These are phyloP conservation scores for Arctopsyche grandis DNA, from an alignment of 1,140 invertebrate genomes.

Conservation along the genomic window DNA sequence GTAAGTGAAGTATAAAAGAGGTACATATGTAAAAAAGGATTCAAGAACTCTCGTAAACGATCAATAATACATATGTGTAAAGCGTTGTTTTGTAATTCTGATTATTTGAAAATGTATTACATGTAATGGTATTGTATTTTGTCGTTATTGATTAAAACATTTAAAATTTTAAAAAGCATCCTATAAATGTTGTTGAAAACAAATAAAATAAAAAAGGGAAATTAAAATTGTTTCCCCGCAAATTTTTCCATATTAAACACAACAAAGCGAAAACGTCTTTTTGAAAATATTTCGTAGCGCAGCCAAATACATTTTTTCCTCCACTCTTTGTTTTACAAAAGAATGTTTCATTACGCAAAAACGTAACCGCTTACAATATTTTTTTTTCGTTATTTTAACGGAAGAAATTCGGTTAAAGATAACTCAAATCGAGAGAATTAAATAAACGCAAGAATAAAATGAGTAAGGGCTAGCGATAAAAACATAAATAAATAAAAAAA, in stretches of 20 bases:
- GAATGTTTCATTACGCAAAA: constrained; percentile 27
- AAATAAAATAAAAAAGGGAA: neutral
- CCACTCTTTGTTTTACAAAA: constrained; percentile 9
- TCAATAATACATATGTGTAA: no score
- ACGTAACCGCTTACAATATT: constrained; percentile 17
- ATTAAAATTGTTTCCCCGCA: neutral
- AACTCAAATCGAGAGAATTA: constrained; percentile 5
- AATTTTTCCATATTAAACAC: constrained; percentile 19
- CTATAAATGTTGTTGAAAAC: neutral
- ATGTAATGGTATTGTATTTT: no score
- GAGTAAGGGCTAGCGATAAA: neutral
- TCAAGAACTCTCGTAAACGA: no score
- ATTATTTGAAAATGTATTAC: no score
- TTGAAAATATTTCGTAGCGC: constrained; percentile 3
- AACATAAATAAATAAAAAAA: constrained; percentile 15
- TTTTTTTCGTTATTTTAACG: constrained; percentile 1
- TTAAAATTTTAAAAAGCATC: no score
- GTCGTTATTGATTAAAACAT: no score
- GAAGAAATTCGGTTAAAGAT: neutral
- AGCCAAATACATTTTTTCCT: neutral
- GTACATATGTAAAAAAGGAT: no score
- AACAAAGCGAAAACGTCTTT: constrained; percentile 14
- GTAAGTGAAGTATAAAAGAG: no score
- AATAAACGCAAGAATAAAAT: neutral
- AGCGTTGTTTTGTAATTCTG: no score